Base-by-base conservation (phyloP, 2,113 vertebrate species). In the Rhea pennata region DNA sequence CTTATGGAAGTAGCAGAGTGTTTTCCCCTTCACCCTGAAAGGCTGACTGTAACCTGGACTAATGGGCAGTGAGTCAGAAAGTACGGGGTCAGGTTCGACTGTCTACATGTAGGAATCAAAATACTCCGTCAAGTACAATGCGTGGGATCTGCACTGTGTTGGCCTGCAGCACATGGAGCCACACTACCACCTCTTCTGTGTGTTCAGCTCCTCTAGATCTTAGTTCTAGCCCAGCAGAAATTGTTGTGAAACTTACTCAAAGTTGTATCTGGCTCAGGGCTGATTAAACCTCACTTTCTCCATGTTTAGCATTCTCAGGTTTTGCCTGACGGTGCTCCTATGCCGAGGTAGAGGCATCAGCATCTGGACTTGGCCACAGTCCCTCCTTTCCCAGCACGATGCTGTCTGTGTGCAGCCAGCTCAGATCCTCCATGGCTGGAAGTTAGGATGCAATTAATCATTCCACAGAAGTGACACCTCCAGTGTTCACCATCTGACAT, bases 401-500 rank as follows among this genome's bases (percentile, higher is more conserved):
- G 40, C 22, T 58, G 36, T n/a, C 33, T 13, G 1, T 0, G 4
- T 53, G 62, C 84, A 21, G 13, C 51, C 69, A 69, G 53, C 44
- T 64, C 39, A 67, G 58, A 22, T 70, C 5, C 29, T 72, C 26
- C 27, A 3, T 15, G 22, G 15, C 6, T 56, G 40, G 26, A 15
- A 85, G 20, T 23, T 61, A 74, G 42, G 53, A 64, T 7, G 23
- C 40, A 86, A n/a, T 80, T 46, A 46, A 16, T 83, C 42, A 46
- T 65, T 48, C 82, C n/a, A 65, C 0, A 0, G 3, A 1, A 46
- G 1, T 19, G 15, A 46, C 17, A 2, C 5, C 70, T 54, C 50
- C 48, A 83, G 21, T 22, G 13, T 48, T 84, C 1, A 1, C 15
- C 0, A 0, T 67, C 22, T 1, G 2, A 66, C 2, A 0, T 87